Conservation (phyloP, 2,888 invertebrate species). For the Microlaimidae sp. region DNA sequence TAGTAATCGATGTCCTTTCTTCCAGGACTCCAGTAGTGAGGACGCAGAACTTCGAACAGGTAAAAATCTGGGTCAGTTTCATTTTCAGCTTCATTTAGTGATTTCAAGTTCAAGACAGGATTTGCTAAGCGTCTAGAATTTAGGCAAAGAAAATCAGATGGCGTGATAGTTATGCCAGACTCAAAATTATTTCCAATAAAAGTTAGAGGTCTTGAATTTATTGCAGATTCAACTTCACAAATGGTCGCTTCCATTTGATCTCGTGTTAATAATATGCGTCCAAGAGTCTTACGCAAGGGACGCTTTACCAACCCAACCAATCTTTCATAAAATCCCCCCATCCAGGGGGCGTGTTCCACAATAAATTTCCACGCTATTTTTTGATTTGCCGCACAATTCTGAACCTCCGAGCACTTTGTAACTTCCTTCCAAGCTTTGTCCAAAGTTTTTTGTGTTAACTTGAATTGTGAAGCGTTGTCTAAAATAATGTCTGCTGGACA, state of each 20-base stretch:
- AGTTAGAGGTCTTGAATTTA: conserved; percentile 15
- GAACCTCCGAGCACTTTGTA: background rate
- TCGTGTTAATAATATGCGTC: conserved; percentile 6
- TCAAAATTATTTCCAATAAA: conserved; percentile 12
- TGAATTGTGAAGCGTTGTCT: conserved; percentile 2
- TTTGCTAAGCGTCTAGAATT: no score
- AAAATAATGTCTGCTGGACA: background rate
- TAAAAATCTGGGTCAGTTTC: no score
- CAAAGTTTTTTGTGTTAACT: background rate
- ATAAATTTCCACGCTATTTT: conserved; percentile 15
- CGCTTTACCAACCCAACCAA: conserved; percentile 11
- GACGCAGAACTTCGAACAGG: no score
- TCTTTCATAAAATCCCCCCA: conserved; percentile 15
- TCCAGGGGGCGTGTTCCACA: conserved; percentile 12
- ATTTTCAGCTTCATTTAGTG: no score
- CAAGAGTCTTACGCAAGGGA: conserved; percentile 11
- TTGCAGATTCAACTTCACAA: conserved; percentile 8
- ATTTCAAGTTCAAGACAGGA: no score
- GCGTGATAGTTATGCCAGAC: background rate
- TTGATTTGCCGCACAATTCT: background rate
- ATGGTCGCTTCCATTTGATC: conserved; percentile 12
- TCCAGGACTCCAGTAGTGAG: no score
- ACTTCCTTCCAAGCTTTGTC: background rate
- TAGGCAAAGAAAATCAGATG: conserved; percentile 2
- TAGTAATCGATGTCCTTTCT: no score